Evolutionary conservation across 2,797 vertebrate species (phyloP), one percentile per base, ranked within the genome.

Genomic region (Myoxocephalus aenaeus): DNA sequence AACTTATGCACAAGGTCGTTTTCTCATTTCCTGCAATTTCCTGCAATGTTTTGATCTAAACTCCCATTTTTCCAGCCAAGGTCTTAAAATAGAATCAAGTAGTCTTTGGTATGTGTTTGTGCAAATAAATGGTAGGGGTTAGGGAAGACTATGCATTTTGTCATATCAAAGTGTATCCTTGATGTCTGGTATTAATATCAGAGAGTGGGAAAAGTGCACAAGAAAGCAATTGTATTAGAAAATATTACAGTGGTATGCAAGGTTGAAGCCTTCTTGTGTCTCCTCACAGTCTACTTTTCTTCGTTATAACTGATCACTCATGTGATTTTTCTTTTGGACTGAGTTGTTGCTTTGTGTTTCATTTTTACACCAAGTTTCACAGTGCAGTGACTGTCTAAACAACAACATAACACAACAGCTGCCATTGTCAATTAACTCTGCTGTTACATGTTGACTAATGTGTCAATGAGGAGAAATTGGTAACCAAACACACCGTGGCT

Each of bases 21-120:
- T 83, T 80, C 64, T 46, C 57, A 54, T 73, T 70, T 6, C 38
- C 17, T 27, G 25, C 25, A 27, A 27, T 27, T 27, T 27, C 25
- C 25, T 27, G 25, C 25, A 27, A 1, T 61, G 69, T 80, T 84
- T 80, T 54, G 0, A 77, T 50, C 57, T 54, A 48, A 70, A 6
- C 22, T 40, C 32, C 5, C 0, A 3, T 70, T 65, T 58, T 54
- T 67, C 13, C n/a, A 64, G 50, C 65, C 81, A 79, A 87, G 79
- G 71, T 73, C 71, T 83, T 72, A 5, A 72, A 82, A 72, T 80
- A 14, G 0, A 84, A 76, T 75, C 40, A 20, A 22, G 42, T 18
- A 4, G 29, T 73, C 20, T 22, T 63, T 13, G 4, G 18, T 62
- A 15, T 61, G 70, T 36, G 20, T 75, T 22, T 63, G 36, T 58